Evolutionary conservation across 2,797 vertebrate genomes (phyloP), one percentile per base, ranked within the genome.

Genomic region (Xenops minutus): DNA sequence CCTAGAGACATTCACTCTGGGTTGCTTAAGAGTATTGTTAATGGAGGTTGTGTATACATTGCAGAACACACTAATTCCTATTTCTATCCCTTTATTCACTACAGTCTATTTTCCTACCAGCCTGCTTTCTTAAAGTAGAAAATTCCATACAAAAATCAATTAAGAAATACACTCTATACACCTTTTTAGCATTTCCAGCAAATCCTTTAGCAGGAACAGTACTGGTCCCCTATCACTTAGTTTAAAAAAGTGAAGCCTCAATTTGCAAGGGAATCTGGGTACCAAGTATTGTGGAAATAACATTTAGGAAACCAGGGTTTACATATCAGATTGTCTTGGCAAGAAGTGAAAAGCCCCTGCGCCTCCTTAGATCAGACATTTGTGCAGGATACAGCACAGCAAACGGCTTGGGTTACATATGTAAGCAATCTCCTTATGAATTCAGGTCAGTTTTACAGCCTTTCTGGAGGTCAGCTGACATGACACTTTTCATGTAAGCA

Each of bases 341-440:
- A 4, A 49, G 59, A 92, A 62, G 29, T 37, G 20, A 32, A 72
- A 82, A 58, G 29, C 22, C 26, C 26, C 39, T 34, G 39, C 10
- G 63, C 23, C 29, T 30, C 52, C 41, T 64, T 32, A 39, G 22
- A 10, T 48, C 66, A 82, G 52, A 15, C 9, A 14, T 19, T 41
- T 34, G 8, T 24, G 30, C 34, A 52, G 15, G 13, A 43, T 7
- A 43, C 41, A 51, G 48, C 41, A n/a, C 20, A 58, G 34, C 49
- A 72, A 55, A 29, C 18, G 1, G 0, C 23, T 24, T 30, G 20
- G 9, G 18, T 64, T 69, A 49, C 29, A 15, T 1, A 6, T 1
- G 4, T 39, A 61, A 64, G 9, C 8, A 37, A 14, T 6, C 23
- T 51, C 24, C 7, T 36, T 30, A 16, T 2, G 26, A 16, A 55